Percentiles rank a stretch among this genome's conserved stretches.
Conservation (phyloP, 1,140 invertebrate genomes). For the Conus ventricosus region DNA sequence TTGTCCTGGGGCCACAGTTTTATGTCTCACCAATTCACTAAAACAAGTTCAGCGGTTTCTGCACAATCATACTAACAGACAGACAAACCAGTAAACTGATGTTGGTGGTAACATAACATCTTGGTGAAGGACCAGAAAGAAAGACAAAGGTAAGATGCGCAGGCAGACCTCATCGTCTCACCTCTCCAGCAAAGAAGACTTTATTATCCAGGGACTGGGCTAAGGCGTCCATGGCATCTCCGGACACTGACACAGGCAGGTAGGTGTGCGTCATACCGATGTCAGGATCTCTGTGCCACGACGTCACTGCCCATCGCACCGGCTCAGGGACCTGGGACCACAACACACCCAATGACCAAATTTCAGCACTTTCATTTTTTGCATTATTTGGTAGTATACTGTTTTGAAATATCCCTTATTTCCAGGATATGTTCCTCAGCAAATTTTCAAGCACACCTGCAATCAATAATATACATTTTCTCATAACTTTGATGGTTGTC, state of each 20-base stretch:
- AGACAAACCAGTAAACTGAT: background rate
- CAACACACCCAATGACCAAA: no score
- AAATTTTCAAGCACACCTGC: no score
- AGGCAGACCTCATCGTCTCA: constrained; percentile 37
- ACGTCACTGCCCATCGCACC: constrained; percentile 72
- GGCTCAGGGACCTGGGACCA: constrained; percentile 67
- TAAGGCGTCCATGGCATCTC: constrained; percentile 72
- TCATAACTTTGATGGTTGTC: no score
- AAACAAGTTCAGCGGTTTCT: no score
- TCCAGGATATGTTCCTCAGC: no score
- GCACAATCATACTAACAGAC: background rate
- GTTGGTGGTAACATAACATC: background rate
- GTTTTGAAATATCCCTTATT: no score
- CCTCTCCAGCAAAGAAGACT: constrained; percentile 78
- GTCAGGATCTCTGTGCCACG: constrained; percentile 73
- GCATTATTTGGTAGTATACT: no score
- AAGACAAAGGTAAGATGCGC: background rate
- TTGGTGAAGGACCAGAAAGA: background rate
- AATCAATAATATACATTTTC: no score
- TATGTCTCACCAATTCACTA: no score
- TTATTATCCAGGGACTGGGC: constrained; percentile 71
- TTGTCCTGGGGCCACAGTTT: no score
- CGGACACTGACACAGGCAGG: constrained; percentile 72
- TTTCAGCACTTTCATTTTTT: no score
- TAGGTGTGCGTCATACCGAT: constrained; percentile 75